Conservation (phyloP, 2,888 invertebrate genomes). For the Hecatera dysodea region DNA sequence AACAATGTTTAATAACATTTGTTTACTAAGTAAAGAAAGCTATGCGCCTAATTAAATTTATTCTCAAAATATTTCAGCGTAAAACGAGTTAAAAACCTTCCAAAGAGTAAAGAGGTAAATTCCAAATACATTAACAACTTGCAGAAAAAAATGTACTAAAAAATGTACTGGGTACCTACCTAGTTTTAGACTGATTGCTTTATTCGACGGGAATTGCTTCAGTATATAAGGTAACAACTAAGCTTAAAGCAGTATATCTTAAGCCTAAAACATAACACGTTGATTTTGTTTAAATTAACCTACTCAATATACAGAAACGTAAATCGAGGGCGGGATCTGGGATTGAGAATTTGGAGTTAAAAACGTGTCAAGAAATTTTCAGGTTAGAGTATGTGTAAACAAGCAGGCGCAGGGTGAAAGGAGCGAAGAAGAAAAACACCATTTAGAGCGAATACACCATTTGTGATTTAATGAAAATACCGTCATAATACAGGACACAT, state of each 20-base stretch:
- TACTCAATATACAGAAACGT: neutral
- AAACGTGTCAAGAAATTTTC: too few species aligned
- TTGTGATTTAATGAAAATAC: too few species aligned
- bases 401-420: too few species aligned
- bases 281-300: neutral
- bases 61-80: slow-evolving; percentile 10
- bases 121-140: neutral
- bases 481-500: too few species aligned
- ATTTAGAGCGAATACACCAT: too few species aligned
- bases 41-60: slow-evolving; percentile 15
- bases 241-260: neutral
- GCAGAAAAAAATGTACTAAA: neutral
- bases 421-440: too few species aligned
- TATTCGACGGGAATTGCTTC: neutral
- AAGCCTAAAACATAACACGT: neutral
- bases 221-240: neutral
- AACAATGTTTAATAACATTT: slow-evolving; percentile 37
- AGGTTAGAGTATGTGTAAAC: too few species aligned
- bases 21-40: slow-evolving; percentile 5
- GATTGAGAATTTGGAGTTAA: too few species aligned
- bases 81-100: neutral
- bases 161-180: neutral
- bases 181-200: neutral
- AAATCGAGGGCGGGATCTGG: too few species aligned
- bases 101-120: neutral